A percentile compares a stretch with the other conserved stretches of the same genome.
Conservation (phyloP, 1,140 invertebrate genomes). For the Lysiphlebus fabarum region DNA sequence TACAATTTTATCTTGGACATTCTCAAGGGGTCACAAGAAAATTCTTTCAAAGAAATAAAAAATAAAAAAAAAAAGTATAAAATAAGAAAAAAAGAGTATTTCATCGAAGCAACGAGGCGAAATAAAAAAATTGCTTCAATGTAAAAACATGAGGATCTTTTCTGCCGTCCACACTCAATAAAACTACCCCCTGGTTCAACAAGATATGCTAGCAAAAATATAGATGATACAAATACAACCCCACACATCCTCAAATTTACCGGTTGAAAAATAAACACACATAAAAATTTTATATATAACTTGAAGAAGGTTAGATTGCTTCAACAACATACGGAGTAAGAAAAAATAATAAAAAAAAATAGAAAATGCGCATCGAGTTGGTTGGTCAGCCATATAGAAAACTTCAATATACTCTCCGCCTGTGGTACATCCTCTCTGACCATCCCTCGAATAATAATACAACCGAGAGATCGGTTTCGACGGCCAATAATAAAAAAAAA, state of each 20-base stretch:
- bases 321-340: slow-evolving; percentile 1
- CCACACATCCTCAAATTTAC: slow-evolving; percentile 26
- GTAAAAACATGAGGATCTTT: slow-evolving; percentile 56
- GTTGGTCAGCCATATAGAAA: slow-evolving; percentile 48
- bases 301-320: too few species aligned
- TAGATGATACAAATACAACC: too few species aligned
- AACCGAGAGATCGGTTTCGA: slow-evolving; percentile 31
- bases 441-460: slow-evolving; percentile 15
- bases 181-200: slow-evolving; percentile 39
- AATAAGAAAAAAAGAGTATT: slow-evolving; percentile 24
- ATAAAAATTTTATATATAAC: background rate
- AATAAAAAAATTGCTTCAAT: slow-evolving; percentile 56
- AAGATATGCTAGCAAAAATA: slow-evolving; percentile 27
- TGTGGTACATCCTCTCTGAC: slow-evolving; percentile 21
- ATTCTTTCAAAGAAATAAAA: slow-evolving; percentile 6
- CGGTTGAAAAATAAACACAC: slow-evolving; percentile 26
- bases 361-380: slow-evolving; percentile 37
- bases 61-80: slow-evolving; percentile 9
- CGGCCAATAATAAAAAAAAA: slow-evolving; percentile 54
- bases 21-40: background rate
- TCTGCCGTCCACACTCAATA: slow-evolving; percentile 49
- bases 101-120: slow-evolving; percentile 46
- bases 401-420: slow-evolving; percentile 18
- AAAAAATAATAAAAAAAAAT: slow-evolving; percentile 17
- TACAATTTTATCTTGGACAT: too few species aligned